Evolutionary conservation across 1,140 invertebrate genomes (phyloP).

Genomic region (Drosophila rufa): DNA sequence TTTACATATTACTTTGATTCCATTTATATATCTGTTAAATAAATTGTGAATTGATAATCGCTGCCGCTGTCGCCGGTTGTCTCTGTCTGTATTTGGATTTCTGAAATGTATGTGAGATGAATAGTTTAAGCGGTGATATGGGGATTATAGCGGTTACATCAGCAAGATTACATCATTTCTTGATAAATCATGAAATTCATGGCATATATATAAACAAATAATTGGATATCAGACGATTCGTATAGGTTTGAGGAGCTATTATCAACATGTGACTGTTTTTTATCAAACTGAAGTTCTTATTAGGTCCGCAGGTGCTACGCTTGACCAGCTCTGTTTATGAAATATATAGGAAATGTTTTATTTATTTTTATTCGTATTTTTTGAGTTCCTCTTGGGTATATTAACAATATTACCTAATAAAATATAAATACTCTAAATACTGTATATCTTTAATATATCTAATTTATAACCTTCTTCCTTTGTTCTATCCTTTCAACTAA

Average conservation of each 20-base stretch:
- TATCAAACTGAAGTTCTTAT: not conserved
- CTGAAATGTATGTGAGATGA: constrained; percentile 30
- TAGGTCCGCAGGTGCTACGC: no score
- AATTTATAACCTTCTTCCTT: not conserved
- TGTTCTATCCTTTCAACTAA: not conserved
- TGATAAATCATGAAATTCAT: not conserved
- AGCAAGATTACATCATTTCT: constrained; percentile 6
- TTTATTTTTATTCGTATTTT: no score
- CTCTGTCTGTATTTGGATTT: constrained; percentile 35
- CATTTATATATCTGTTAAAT: constrained; percentile 62
- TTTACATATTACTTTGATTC: constrained; percentile 71
- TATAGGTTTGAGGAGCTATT: not conserved
- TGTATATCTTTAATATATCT: not conserved
- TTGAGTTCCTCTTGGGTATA: not conserved
- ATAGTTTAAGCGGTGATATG: constrained; percentile 18
- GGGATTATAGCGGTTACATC: constrained; percentile 2
- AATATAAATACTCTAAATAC: no score
- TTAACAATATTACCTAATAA: not conserved
- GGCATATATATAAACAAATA: not conserved
- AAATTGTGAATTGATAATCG: constrained; percentile 46
- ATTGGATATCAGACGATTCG: not conserved
- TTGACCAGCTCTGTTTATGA: no score
- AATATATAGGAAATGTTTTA: no score
- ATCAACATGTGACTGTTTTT: not conserved
- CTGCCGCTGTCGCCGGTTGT: constrained; percentile 3